Base-by-base conservation (phyloP, 2,888 invertebrate species). In the Scelioninae gen. 1 region DNA sequence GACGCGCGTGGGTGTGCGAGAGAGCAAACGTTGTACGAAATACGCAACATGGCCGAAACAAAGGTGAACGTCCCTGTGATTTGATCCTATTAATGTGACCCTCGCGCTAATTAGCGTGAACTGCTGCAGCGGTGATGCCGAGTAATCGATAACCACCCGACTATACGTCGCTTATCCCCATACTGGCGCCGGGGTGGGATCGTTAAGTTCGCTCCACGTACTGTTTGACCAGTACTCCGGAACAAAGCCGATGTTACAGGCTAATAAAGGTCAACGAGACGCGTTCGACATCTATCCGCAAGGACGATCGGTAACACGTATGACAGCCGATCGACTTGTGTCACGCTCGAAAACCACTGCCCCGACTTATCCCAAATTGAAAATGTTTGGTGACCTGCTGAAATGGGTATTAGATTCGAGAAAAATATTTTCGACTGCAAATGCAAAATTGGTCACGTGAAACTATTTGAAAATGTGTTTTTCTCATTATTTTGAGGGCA, bases 61-160 rank as follows among this genome's bases (percentile, higher is more conserved):
- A 87, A 86, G 88, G 86, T 88, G 86, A 86, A 88, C 86, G 87
- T 87, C 86, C 87, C 88, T 85, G 86, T 87, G 86, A 88, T 87
- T 88, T 88, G 88, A 88, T 88, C 88, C 87, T 87, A 88, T 88
- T 88, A 88, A 88, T 88, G 87, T 85, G 86, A 88, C 87, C 87
- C 87, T 87, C 86, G 85, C 85, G 87, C 87, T 88, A 88, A 88
- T 88, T 88, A 88, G 88, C 87, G 88, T 88, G 87, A 87, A 87
- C 88, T 88, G 88, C 86, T 74, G 84, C 87, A 85, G 86, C 86
- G 86, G 87, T 85, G 87, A 85, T 86, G 86, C 86, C 84, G 86
- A 85, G 85, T 87, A 87, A 88, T 88, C 88, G 88, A 88, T 88
- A 86, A 85, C 86, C 87, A 82, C 71, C 82, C 85, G 84, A 77